Evolutionary conservation across 37 sponge, comb jelly and placozoan genomes (phyloP).

Genomic region (Spongilla lacustris): DNA sequence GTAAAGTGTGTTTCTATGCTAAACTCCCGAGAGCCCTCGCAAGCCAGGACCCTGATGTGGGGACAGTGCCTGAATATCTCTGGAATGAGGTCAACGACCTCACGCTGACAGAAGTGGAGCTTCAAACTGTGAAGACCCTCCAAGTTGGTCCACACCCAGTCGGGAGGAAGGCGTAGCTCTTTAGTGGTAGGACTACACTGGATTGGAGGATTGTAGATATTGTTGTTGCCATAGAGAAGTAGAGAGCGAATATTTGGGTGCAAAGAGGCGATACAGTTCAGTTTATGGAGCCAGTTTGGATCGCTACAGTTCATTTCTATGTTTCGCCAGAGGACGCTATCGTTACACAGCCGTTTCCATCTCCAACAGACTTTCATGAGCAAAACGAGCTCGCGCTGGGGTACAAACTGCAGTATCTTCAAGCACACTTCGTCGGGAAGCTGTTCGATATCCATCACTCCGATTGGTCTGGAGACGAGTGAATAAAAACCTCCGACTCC

Average conservation of each 20-base stretch:
- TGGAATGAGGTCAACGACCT: neutral
- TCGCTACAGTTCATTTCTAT: conserved; percentile 4
- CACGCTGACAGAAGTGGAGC: conserved; percentile 3
- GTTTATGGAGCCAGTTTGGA: neutral
- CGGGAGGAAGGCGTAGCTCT: neutral
- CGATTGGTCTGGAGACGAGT: neutral
- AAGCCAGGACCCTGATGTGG: neutral
- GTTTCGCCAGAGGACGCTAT: conserved; percentile 34
- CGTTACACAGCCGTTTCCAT: conserved; percentile 53
- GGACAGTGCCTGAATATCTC: neutral
- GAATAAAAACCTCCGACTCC: neutral
- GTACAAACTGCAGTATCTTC: conserved; percentile 38
- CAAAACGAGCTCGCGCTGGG: conserved; percentile 1
- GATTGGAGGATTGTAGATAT: neutral
- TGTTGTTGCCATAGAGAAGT: neutral
- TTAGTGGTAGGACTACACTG: neutral
- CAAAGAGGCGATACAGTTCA: neutral
- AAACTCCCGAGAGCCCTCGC: conserved; percentile 2
- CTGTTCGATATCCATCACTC: neutral
- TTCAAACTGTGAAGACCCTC: neutral
- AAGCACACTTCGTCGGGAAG: conserved; percentile 47
- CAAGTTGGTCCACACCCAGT: conserved; percentile 2
- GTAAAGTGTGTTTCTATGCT: neutral
- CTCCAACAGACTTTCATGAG: conserved; percentile 37
- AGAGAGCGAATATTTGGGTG: neutral